These are phyloP conservation scores for Serripes groenlandicus DNA, from an alignment of 2,888 invertebrate species.

Conservation along the genomic window DNA sequence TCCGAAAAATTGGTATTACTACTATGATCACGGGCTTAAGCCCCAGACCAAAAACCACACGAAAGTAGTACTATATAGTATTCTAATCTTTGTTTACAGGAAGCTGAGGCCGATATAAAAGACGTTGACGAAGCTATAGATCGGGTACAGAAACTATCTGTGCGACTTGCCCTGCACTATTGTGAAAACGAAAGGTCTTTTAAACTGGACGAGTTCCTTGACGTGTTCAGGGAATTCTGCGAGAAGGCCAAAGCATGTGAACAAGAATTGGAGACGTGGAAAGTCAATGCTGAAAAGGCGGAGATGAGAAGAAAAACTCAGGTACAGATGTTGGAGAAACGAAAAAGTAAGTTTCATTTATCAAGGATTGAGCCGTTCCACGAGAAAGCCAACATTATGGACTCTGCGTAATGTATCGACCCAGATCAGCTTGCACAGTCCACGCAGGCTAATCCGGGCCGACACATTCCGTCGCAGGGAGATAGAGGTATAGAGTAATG, in stretches of 20 bases:
- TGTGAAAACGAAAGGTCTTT: conserved; percentile 96
- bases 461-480: too few species aligned
- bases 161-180: conserved; percentile 95
- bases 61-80: too few species aligned
- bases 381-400: too few species aligned
- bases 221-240: conserved; percentile 95
- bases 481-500: too few species aligned
- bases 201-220: conserved; percentile 97
- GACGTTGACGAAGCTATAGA: conserved; percentile 79
- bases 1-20: too few species aligned
- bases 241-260: conserved; percentile 87
- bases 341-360: conserved; percentile 79
- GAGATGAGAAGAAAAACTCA: conserved; percentile 92
- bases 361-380: too few species aligned
- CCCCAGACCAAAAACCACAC: too few species aligned
- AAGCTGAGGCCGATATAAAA: conserved; percentile 77
- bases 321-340: conserved; percentile 87
- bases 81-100: conserved; percentile 69
- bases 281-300: conserved; percentile 95
- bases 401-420: too few species aligned
- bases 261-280: conserved; percentile 92
- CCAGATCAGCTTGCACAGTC: too few species aligned
- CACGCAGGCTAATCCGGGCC: too few species aligned
- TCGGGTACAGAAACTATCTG: conserved; percentile 87
- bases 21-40: too few species aligned